Percentiles rank a stretch among this genome's conserved stretches.
Evolutionary conservation across 2,888 invertebrate species (phyloP).

Genomic region (Cyaniris semiargus): DNA sequence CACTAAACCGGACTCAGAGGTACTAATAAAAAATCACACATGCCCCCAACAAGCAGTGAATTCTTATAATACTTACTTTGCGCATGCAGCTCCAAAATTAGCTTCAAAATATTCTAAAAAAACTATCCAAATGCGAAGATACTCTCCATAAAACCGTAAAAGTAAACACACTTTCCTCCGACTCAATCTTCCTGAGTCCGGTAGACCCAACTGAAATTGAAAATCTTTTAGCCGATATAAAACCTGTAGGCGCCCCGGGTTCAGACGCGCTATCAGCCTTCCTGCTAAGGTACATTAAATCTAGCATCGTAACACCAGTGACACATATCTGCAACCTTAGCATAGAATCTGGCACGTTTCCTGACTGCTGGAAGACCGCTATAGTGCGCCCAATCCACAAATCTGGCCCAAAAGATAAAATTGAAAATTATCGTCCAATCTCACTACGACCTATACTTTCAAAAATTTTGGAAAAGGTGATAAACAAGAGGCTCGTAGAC

Average conservation of each 20-base stretch:
- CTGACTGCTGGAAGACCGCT: not conserved
- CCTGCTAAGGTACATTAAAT: not conserved
- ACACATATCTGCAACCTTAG: not conserved
- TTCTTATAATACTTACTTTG: not conserved
- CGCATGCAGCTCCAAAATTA: not conserved
- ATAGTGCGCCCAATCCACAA: not conserved
- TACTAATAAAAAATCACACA: not conserved
- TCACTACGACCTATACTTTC: not conserved
- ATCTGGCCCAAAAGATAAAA: slow-evolving; percentile 4
- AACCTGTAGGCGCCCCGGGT: not conserved
- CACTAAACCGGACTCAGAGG: not conserved
- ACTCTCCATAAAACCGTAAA: not conserved
- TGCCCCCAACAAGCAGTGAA: not conserved
- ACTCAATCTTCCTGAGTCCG: not conserved
- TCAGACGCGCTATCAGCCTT: not conserved
- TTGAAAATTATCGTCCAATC: slow-evolving; percentile 22
- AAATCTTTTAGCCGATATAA: not conserved
- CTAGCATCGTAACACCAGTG: not conserved
- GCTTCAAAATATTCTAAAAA: not conserved
- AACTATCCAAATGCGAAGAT: not conserved
- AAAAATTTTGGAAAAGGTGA: not conserved
- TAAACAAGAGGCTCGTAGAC: slow-evolving; percentile 5
- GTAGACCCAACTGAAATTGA: not conserved
- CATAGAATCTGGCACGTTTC: not conserved
- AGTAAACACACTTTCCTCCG: not conserved